Evolutionary conservation across 2,888 invertebrate species (phyloP), one percentile per base, ranked within the genome.

Genomic region (Dryobota labecula): DNA sequence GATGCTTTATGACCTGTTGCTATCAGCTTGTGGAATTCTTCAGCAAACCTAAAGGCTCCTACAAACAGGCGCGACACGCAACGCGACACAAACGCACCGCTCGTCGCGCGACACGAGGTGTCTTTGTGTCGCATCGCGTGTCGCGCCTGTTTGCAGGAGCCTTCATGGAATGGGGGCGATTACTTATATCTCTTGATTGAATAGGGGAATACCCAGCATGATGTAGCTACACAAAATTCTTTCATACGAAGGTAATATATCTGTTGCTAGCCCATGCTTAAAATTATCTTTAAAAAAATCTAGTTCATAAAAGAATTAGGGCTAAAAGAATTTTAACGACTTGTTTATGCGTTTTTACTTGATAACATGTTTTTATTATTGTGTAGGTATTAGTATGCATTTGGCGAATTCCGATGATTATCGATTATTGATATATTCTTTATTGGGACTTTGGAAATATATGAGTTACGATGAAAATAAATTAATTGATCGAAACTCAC

Each of bases 281-380:
- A 38, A n/a, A 49, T 47, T 36, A 65, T 56, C 24, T 15, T 15
- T 6, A 24, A 38, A 18, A 38, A 58, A 41, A 33, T 51, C n/a
- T n/a, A 43, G 41, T 57, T 57, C 20, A 56, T 65, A 65, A 64
- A 74, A 74, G 30, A 27, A 74, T 74, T 63, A 72, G 43, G 43
- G 2, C 30, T 15, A 1, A 54, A 73, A 41, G 0, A 45, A 43
- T 60, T 30, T 58, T 13, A 43, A 18, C 15, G 30, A 33, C 49
- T 58, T 57, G 36, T 38, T 70, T 30, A 43, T 27, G n/a, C 43
- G 33, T n/a, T 66, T 47, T 30, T 6, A 33, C 0, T n/a, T 41
- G 30, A 58, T 64, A 76, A 64, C 72, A 18, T 64, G 30, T 66
- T 66, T 67, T 62, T 73, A 61, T 62, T 63, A 43, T 36, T 54